A percentile compares a stretch with the other conserved stretches of the same genome.
These are phyloP conservation scores for Sebastes cheni DNA, from an alignment of 2,797 vertebrate species.

Conservation along the genomic window DNA sequence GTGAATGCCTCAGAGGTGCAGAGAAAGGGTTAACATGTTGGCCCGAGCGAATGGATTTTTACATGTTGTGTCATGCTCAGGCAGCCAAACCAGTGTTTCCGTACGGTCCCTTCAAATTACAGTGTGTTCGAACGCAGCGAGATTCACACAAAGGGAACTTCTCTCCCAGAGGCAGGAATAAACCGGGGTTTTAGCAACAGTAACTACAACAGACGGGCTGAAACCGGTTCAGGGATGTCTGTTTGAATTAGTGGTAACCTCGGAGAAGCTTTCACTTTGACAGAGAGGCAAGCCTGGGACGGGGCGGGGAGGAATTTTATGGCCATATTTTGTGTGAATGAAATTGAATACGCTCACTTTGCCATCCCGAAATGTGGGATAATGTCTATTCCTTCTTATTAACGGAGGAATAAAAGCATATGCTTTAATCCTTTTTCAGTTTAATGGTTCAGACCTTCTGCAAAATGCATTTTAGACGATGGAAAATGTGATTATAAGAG, in stretches of 20 bases:
- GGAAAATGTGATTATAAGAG: constrained; percentile 30
- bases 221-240: constrained; percentile 74
- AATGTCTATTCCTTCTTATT: constrained; percentile 50
- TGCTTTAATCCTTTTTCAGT: background rate
- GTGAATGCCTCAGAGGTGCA: background rate
- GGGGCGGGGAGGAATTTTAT: constrained; percentile 47
- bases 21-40: constrained; percentile 63
- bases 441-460: constrained; percentile 23
- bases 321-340: constrained; percentile 46
- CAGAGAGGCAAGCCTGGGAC: constrained; percentile 9
- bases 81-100: constrained; percentile 83
- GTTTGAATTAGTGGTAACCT: constrained; percentile 65
- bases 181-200: constrained; percentile 85
- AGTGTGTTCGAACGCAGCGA: constrained; percentile 51
- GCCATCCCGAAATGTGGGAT: constrained; percentile 48
- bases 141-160: constrained; percentile 78
- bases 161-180: constrained; percentile 78
- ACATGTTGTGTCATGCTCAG: constrained; percentile 81
- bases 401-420: constrained; percentile 11
- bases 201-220: constrained; percentile 79
- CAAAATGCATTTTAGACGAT: constrained; percentile 13
- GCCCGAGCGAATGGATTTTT: constrained; percentile 57
- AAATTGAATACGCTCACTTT: constrained; percentile 48
- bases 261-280: constrained; percentile 69
- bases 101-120: constrained; percentile 76